Percentiles rank a stretch among this genome's conserved stretches.
Conservation (phyloP, 2,888 invertebrate species). For the Diarsia dahlii region DNA sequence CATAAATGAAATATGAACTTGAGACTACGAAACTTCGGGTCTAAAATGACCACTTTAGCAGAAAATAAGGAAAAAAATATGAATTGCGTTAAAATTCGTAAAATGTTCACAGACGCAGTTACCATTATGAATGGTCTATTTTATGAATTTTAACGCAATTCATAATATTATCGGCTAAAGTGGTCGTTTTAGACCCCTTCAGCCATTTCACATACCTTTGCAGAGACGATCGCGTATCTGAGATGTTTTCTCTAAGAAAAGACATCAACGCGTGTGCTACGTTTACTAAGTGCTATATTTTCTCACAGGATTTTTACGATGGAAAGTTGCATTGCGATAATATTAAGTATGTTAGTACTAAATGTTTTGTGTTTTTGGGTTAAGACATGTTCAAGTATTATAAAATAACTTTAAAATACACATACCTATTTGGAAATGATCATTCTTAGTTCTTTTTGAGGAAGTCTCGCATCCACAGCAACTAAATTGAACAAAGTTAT, state of each 20-base stretch:
- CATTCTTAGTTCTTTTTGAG: not conserved
- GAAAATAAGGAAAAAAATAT: too few relatives aligned
- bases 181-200: too few relatives aligned
- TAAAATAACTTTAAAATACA: too few relatives aligned
- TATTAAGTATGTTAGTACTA: constrained; percentile 2
- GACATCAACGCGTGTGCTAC: constrained; percentile 66
- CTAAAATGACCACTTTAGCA: too few relatives aligned
- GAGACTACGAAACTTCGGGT: constrained; percentile 15
- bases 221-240: constrained; percentile 27
- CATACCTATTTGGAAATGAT: not conserved
- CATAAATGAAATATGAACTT: constrained; percentile 45
- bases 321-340: constrained; percentile 4
- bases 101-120: too few relatives aligned
- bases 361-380: constrained; percentile 4
- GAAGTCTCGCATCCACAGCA: not conserved
- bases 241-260: constrained; percentile 65
- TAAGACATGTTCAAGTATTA: too few relatives aligned
- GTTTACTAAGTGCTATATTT: constrained; percentile 21
- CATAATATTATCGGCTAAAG: too few relatives aligned
- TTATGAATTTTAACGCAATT: too few relatives aligned
- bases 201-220: constrained; percentile 38
- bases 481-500: not conserved
- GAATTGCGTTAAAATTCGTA: too few relatives aligned
- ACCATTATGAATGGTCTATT: too few relatives aligned
- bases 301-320: constrained; percentile 4